Conservation (phyloP, 2,888 invertebrate species). For the Sinopyrophorus schimmeli region DNA sequence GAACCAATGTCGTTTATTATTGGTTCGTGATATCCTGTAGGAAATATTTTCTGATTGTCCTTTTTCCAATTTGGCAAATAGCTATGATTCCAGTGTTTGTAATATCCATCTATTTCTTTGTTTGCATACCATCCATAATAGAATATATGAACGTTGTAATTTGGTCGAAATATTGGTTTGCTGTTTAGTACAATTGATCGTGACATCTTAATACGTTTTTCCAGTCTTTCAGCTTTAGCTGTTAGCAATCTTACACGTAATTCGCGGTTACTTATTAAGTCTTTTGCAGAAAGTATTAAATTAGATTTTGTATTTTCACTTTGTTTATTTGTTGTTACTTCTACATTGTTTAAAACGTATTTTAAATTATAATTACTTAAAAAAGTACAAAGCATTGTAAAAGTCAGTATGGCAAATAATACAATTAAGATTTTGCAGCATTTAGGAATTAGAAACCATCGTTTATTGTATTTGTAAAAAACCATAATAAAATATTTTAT, state of each 20-base stretch:
- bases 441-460: conserved; percentile 7
- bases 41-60: conserved; percentile 55
- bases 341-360: neutral
- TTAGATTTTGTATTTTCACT: neutral
- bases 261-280: conserved; percentile 32
- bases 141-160: conserved; percentile 49
- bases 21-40: conserved; percentile 57
- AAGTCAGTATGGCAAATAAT: neutral
- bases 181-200: conserved; percentile 35
- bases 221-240: conserved; percentile 42
- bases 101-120: conserved; percentile 44
- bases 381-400: conserved; percentile 6
- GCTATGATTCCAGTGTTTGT: conserved; percentile 50
- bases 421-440: conserved; percentile 2
- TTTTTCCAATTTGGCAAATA: conserved; percentile 48
- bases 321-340: conserved; percentile 1
- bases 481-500: too few relatives aligned
- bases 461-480: conserved; percentile 14
- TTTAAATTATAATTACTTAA: conserved; percentile 8
- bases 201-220: conserved; percentile 41
- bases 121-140: conserved; percentile 52
- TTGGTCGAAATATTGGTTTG: conserved; percentile 42
- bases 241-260: conserved; percentile 40
- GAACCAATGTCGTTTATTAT: conserved; percentile 61
- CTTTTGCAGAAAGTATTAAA: conserved; percentile 11